Conservation (phyloP, 1,140 invertebrate genomes). For the Acromyrmex charruanus region DNA sequence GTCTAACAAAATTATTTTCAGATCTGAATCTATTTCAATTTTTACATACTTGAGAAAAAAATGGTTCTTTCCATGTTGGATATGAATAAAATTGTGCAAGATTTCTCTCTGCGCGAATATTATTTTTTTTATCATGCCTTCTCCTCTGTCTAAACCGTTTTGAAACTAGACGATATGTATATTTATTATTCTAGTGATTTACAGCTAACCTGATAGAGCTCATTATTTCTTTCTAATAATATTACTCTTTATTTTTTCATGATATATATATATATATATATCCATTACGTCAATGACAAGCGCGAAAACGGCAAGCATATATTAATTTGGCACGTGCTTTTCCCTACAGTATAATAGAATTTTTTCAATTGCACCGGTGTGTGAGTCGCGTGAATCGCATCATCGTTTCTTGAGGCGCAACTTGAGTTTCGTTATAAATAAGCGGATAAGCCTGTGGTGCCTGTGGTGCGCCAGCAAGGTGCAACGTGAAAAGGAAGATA, state of each 20-base stretch:
- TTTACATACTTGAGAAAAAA: too few relatives aligned
- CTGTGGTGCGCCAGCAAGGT: slow-evolving; percentile 26
- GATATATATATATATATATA: not conserved
- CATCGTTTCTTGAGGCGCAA: slow-evolving; percentile 44
- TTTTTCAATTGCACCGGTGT: slow-evolving; percentile 26
- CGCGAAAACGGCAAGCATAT: not conserved
- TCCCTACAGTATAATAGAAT: not conserved
- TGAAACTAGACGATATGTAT: not conserved
- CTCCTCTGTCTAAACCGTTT: not conserved
- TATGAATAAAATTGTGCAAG: slow-evolving; percentile 11
- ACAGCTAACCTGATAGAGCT: not conserved
- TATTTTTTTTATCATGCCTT: not conserved
- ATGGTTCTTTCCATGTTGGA: too few relatives aligned
- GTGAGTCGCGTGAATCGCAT: slow-evolving; percentile 19
- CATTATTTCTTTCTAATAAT: not conserved
- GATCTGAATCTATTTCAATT: too few relatives aligned
- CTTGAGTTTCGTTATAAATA: slow-evolving; percentile 50
- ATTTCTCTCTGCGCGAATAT: slow-evolving; percentile 48
- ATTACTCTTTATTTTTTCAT: not conserved
- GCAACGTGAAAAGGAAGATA: not conserved
- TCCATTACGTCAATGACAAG: slow-evolving; percentile 62
- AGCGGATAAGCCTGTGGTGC: slow-evolving; percentile 21
- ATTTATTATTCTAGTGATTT: not conserved
- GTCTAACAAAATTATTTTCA: too few relatives aligned
- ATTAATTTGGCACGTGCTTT: slow-evolving; percentile 55